Evolutionary conservation across 2,113 vertebrate genomes (phyloP).

Genomic region (Takifugu flavidus): DNA sequence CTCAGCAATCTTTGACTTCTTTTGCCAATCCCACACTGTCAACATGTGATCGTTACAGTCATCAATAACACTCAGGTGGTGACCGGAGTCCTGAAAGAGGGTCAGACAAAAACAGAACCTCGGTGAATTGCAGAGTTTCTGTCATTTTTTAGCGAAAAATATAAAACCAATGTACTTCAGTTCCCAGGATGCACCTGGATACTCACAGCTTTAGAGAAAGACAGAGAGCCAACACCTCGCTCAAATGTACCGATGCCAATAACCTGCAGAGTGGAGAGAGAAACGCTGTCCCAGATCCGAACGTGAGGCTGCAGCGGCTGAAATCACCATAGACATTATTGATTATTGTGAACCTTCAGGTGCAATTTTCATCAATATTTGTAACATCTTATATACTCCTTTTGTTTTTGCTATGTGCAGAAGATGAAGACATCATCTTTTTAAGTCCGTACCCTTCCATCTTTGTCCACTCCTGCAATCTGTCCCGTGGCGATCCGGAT

Average conservation of each 20-base stretch:
- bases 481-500: conserved; percentile 98
- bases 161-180: not conserved
- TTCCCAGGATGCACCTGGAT: conserved; percentile 11
- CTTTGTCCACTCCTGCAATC: conserved; percentile 98
- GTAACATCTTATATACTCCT: too few relatives aligned
- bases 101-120: not conserved
- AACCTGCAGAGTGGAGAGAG: conserved; percentile 85
- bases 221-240: conserved; percentile 91
- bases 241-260: conserved; percentile 93
- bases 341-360: not conserved
- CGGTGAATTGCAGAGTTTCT: too few relatives aligned
- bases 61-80: conserved; percentile 91
- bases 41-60: conserved; percentile 98
- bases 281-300: conserved; percentile 95
- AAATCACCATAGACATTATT: not conserved
- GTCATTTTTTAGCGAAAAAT: not conserved
- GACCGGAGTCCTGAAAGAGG: conserved; percentile 84
- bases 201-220: conserved; percentile 97
- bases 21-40: conserved; percentile 97
- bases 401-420: too few relatives aligned
- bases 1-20: conserved; percentile 92
- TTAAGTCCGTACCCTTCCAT: conserved; percentile 84
- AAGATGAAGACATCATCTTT: not conserved
- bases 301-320: conserved; percentile 94
- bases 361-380: not conserved